Evolutionary conservation across 2,888 invertebrate genomes (phyloP).

Genomic region (Fissipunctia ypsillon): DNA sequence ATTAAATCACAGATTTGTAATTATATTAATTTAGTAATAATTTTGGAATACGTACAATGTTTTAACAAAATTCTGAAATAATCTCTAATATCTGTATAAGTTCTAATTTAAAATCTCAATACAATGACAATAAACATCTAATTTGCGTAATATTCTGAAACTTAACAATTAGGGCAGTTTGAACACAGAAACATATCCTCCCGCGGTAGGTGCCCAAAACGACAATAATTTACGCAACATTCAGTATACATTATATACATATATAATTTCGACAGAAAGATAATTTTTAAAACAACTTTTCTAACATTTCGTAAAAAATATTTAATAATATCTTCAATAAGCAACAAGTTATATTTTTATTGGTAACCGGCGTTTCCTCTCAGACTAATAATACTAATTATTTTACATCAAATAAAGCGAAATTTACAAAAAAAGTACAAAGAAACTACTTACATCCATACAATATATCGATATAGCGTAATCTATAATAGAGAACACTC

Average conservation of each 20-base stretch:
- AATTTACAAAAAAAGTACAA: constrained; percentile 86
- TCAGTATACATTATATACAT: constrained; percentile 73
- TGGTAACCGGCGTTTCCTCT: constrained; percentile 91
- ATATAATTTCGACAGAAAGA: constrained; percentile 80
- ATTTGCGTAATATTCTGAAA: constrained; percentile 86
- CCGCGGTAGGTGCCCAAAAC: constrained; percentile 76
- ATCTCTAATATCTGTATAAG: constrained; percentile 75
- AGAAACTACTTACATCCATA: constrained; percentile 85
- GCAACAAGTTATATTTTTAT: constrained; percentile 90
- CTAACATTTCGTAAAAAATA: constrained; percentile 87
- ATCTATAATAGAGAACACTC: constrained; percentile 87
- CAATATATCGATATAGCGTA: constrained; percentile 77
- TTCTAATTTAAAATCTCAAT: constrained; percentile 82
- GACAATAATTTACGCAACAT: constrained; percentile 87
- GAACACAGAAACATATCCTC: constrained; percentile 60
- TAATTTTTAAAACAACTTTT: constrained; percentile 83
- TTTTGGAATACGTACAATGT: constrained; percentile 75
- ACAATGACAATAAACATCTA: constrained; percentile 77
- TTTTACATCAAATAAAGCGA: constrained; percentile 87
- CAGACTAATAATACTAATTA: constrained; percentile 90
- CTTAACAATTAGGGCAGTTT: constrained; percentile 82
- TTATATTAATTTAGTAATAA: constrained; percentile 85
- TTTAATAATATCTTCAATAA: constrained; percentile 89
- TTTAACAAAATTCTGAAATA: constrained; percentile 72
- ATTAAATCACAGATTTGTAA: constrained; percentile 89